A percentile compares a stretch with the other conserved stretches of the same genome.
Evolutionary conservation across 2,797 vertebrate species (phyloP).

Genomic region (Malurus leucopterus): DNA sequence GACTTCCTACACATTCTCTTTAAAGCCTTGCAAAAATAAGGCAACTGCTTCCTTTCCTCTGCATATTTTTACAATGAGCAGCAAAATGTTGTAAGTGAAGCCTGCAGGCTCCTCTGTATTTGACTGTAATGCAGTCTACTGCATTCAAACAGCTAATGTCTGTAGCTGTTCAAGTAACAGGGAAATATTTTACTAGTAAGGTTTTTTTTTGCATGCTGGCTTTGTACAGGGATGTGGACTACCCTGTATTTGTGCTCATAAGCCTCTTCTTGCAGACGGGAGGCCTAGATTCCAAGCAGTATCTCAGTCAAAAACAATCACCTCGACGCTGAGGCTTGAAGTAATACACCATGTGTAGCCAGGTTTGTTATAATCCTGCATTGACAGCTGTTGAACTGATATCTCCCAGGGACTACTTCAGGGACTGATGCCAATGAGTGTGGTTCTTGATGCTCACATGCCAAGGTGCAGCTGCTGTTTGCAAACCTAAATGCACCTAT

Average conservation of each 20-base stretch:
- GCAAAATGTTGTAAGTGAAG: background rate
- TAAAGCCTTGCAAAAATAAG: background rate
- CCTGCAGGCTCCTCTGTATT: background rate
- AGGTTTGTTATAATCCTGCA: background rate
- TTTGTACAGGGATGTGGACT: background rate
- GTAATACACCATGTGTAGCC: background rate
- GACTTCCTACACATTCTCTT: background rate
- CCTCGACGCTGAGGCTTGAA: background rate
- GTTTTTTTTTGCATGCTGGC: background rate
- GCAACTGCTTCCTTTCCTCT: background rate
- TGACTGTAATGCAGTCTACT: background rate
- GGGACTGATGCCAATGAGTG: background rate
- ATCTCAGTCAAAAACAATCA: background rate
- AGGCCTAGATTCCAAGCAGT: background rate
- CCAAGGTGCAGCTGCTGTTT: background rate
- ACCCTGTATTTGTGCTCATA: background rate
- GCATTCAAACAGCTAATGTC: background rate
- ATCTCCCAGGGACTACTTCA: background rate
- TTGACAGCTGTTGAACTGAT: background rate
- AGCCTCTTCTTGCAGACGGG: background rate
- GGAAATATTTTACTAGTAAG: background rate
- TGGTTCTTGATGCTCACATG: background rate
- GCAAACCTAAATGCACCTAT: background rate
- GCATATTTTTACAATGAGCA: background rate
- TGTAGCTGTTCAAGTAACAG: background rate